Conservation (phyloP, 1,140 invertebrate species). For the Dendroctonus ponderosae region DNA sequence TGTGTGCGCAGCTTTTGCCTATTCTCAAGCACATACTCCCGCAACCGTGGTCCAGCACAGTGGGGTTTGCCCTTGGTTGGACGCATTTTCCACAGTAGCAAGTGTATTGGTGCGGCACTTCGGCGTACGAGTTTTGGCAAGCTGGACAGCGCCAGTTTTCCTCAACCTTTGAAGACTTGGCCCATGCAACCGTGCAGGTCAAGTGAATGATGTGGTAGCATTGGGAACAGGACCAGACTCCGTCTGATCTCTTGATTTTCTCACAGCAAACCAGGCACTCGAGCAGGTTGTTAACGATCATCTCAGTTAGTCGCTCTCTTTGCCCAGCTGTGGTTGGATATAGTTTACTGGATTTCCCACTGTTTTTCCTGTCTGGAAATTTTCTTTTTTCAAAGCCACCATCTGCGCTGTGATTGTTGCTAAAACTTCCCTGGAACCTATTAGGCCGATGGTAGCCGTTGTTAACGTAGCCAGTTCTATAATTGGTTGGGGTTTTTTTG, state of each 20-base stretch:
- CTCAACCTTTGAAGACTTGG: constrained; percentile 70
- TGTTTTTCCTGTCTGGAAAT: neutral
- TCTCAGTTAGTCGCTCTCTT: constrained; percentile 76
- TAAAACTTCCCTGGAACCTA: neutral
- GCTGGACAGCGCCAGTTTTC: constrained; percentile 90
- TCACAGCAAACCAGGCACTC: constrained; percentile 96
- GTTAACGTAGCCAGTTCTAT: neutral
- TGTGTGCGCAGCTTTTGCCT: constrained; percentile 71
- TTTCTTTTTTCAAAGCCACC: neutral
- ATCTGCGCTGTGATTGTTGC: neutral
- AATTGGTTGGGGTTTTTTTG: neutral
- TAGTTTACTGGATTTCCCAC: neutral
- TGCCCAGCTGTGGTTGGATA: constrained; percentile 56
- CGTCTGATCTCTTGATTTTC: constrained; percentile 70
- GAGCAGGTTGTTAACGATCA: constrained; percentile 71
- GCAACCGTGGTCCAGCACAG: constrained; percentile 79
- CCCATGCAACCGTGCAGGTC: constrained; percentile 89
- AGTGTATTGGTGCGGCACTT: constrained; percentile 69
- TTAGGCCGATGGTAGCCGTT: neutral
- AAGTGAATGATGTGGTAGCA: constrained; percentile 92
- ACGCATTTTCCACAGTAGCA: constrained; percentile 81
- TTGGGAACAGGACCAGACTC: constrained; percentile 85
- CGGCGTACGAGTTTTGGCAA: constrained; percentile 73
- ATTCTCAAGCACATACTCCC: constrained; percentile 77
- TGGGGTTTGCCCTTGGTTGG: constrained; percentile 60